phyloP scores from a whole-genome alignment of 2,113 vertebrate species.

The Mustela lutreola region DNA sequence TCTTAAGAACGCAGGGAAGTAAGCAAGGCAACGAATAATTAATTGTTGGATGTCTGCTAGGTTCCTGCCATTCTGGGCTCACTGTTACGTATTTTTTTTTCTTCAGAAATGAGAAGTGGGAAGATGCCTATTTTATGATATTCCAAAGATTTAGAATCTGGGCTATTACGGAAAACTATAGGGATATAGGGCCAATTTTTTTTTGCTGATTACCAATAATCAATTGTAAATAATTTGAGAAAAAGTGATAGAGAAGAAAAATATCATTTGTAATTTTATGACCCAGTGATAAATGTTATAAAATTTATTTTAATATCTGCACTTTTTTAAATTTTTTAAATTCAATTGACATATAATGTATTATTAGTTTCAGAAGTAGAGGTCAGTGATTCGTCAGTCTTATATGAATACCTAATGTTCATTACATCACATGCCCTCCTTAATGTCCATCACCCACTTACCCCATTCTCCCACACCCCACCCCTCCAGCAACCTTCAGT shows the following conservation, averaged over 20 bases:
- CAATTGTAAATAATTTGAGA: neutral
- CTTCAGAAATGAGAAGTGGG: neutral
- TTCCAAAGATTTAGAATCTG: neutral
- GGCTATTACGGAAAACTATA: neutral
- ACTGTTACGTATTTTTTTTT: neutral
- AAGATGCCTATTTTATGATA: neutral
- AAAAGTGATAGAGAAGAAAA: slow-evolving; percentile 5
- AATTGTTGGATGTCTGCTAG: neutral
- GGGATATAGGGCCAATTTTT: neutral
- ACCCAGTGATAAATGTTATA: neutral
- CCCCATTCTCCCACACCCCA: too few relatives aligned
- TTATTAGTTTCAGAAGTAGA: too few relatives aligned
- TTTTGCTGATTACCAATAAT: neutral
- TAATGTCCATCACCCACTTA: too few relatives aligned
- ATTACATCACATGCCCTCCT: too few relatives aligned
- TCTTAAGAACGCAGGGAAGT: neutral
- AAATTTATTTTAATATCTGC: neutral
- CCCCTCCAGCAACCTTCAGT: too few relatives aligned
- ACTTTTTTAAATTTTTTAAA: too few relatives aligned
- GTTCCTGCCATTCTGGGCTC: neutral
- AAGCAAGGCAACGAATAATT: neutral
- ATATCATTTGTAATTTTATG: neutral
- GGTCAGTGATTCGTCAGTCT: too few relatives aligned
- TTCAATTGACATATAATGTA: too few relatives aligned
- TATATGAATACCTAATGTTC: too few relatives aligned